These are phyloP conservation scores for Sinocyclocheilus anshuiensis DNA, from an alignment of 2,113 vertebrate species.

Conservation along the genomic window DNA sequence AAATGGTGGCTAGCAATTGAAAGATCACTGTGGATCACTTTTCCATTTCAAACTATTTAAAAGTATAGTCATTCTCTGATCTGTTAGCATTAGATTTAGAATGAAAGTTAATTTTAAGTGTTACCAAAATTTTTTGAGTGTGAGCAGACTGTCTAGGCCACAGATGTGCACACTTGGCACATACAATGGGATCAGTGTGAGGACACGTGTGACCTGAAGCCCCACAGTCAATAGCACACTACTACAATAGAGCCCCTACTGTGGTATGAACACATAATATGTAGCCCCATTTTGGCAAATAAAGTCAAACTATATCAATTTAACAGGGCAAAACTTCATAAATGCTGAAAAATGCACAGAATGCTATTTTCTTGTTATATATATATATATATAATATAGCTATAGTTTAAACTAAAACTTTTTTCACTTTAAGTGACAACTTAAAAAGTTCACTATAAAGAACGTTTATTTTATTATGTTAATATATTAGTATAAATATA, in stretches of 20 bases:
- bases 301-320: not conserved
- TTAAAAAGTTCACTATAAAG: too few relatives aligned
- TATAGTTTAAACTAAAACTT: too few relatives aligned
- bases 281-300: conserved; percentile 58
- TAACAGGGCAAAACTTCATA: not conserved
- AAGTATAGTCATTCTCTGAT: not conserved
- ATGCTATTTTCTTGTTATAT: not conserved
- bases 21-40: not conserved
- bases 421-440: too few relatives aligned
- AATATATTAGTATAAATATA: too few relatives aligned
- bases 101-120: not conserved
- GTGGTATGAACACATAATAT: conserved; percentile 64
- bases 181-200: conserved; percentile 77
- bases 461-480: too few relatives aligned
- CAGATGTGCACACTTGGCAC: conserved; percentile 67
- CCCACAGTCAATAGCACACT: conserved; percentile 65
- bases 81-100: not conserved
- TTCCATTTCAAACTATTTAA: not conserved
- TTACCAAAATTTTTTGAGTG: not conserved
- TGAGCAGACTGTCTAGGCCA: conserved; percentile 37
- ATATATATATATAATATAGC: too few relatives aligned
- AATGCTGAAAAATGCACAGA: not conserved
- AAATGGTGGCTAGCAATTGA: not conserved
- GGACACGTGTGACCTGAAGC: conserved; percentile 78
- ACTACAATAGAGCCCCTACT: conserved; percentile 70